Evolutionary conservation across 2,888 invertebrate genomes (phyloP).

Genomic region (Aphodius granarius): DNA sequence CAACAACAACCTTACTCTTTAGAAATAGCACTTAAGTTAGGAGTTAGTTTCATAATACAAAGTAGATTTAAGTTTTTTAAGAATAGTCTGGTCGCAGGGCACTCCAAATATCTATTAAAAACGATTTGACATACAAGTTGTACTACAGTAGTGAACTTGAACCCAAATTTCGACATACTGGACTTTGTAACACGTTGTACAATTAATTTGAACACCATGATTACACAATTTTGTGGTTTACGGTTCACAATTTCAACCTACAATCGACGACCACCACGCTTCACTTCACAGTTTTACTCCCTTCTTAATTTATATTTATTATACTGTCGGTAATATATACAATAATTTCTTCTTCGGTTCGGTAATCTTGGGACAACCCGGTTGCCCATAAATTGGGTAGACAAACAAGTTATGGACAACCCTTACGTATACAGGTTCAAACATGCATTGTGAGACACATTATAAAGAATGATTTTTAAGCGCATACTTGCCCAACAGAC

Average conservation of each 20-base stretch:
- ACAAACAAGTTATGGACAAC: background rate
- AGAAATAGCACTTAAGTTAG: no score
- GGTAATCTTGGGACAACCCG: background rate
- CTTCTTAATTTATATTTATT: background rate
- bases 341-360: background rate
- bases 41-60: no score
- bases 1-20: no score
- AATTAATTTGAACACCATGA: background rate
- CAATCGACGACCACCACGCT: background rate
- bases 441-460: conserved; percentile 27
- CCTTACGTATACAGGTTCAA: background rate
- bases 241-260: background rate
- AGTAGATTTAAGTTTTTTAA: no score
- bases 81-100: no score
- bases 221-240: background rate
- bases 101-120: no score
- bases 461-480: conserved; percentile 33
- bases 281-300: background rate
- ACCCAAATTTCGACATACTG: no score
- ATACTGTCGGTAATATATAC: background rate
- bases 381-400: background rate
- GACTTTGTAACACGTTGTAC: background rate
- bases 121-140: no score
- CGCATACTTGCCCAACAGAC: conserved; percentile 32
- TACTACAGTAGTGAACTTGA: no score